Base-by-base conservation (phyloP, 2,797 vertebrate genomes). In the Sebastiscus albofasciatus region DNA sequence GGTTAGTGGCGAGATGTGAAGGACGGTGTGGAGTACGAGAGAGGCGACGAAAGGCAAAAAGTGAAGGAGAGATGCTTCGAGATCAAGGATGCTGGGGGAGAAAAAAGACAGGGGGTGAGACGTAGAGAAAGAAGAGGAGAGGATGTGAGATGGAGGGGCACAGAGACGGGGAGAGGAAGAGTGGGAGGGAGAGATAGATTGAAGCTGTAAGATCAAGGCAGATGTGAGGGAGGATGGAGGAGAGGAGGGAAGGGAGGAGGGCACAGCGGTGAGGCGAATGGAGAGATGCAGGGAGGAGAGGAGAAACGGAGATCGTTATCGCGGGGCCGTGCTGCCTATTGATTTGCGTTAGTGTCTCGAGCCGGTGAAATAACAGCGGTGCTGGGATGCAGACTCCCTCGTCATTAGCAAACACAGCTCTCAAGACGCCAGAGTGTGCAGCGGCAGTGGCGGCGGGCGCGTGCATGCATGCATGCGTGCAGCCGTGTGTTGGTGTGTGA, bases 241-340 rank as follows among this genome's bases (percentile, higher is more conserved):
- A 6, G 56, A 26, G 33, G 33, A 29, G 58, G 68, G 36, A 36
- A 26, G 24, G 68, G 70, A 22, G 64, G 61, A 18, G 66, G 84
- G 72, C 71, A 56, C 66, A 81, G 87, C 39, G 67, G 72, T 26
- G 73, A 83, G 69, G 86, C 73, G 72, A 85, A 89, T 85, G 86
- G 85, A 89, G 82, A 84, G 84, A 91, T 60, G 90, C 77, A 84
- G 87, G 86, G 89, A 89, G 87, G 87, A 92, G 89, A 87, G 81
- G 86, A 86, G 82, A 87, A 90, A 85, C 76, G 81, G 84, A 91
- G 90, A 91, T 90, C 86, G 90, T 94, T 94, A 94, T 91, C 82
- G 77, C 27, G n/a, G 80, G 89, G 90, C 87, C 64, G 89, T 79
- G 89, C 86, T 87, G 91, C 87, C 90, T 90, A 93, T 93, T 86